Evolutionary conservation across 2,888 invertebrate genomes (phyloP).

Genomic region (Orthosia cruda): DNA sequence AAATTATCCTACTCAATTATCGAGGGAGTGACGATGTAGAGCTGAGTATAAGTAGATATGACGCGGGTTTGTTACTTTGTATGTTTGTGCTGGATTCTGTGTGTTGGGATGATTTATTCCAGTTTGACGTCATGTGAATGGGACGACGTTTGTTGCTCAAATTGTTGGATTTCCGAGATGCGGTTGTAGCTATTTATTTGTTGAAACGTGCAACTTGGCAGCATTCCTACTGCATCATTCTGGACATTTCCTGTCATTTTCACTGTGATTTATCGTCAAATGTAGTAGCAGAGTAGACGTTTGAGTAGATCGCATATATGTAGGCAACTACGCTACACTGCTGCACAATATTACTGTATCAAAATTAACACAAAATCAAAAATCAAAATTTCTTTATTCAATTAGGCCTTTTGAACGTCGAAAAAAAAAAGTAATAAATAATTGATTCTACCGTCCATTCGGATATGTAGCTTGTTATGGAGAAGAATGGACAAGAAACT

Average conservation of each 20-base stretch:
- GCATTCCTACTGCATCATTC: neutral
- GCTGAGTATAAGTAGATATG: slow-evolving; percentile 67
- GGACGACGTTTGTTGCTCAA: slow-evolving; percentile 35
- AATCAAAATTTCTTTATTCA: too few relatives aligned
- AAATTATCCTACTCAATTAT: slow-evolving; percentile 90
- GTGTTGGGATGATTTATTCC: slow-evolving; percentile 48
- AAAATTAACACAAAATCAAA: neutral
- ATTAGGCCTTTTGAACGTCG: too few relatives aligned
- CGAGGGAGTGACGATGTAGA: slow-evolving; percentile 84
- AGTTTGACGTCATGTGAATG: slow-evolving; percentile 38
- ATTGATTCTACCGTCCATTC: too few relatives aligned
- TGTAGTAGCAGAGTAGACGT: too few relatives aligned
- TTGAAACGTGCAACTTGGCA: slow-evolving; percentile 9
- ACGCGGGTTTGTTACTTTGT: slow-evolving; percentile 48
- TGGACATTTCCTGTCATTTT: neutral
- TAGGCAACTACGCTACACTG: neutral
- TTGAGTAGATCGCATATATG: neutral
- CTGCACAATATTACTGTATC: neutral
- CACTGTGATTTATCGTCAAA: neutral
- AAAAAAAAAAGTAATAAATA: too few relatives aligned
- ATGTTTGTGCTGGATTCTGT: slow-evolving; percentile 37
- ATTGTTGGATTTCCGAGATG: slow-evolving; percentile 13
- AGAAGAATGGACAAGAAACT: too few relatives aligned
- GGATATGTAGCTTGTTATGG: too few relatives aligned
- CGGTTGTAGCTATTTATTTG: slow-evolving; percentile 21